Percentiles rank a stretch among this genome's conserved stretches.
Conservation (phyloP, 1,140 invertebrate genomes). For the Formica exsecta region DNA sequence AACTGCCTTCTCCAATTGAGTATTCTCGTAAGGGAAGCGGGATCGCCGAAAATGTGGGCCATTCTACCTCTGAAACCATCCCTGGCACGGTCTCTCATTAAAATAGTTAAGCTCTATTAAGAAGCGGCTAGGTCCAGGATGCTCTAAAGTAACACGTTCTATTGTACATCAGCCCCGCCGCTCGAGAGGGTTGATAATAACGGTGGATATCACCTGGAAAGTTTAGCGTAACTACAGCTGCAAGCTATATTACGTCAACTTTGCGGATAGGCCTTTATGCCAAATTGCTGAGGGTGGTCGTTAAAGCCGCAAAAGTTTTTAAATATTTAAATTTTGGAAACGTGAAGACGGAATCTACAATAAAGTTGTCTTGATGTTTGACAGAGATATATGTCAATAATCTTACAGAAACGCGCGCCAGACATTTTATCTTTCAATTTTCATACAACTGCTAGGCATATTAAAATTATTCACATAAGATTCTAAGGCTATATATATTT, state of each 20-base stretch:
- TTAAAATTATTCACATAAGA: neutral
- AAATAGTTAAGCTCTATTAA: conserved; percentile 80
- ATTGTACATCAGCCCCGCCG: conserved; percentile 71
- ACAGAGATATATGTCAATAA: conserved; percentile 1
- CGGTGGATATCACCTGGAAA: conserved; percentile 70
- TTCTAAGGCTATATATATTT: neutral
- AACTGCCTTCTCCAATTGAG: conserved; percentile 46
- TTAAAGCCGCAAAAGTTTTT: conserved; percentile 63
- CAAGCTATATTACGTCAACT: conserved; percentile 54
- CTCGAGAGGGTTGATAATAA: conserved; percentile 66
- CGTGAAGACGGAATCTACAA: neutral
- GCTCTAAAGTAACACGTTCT: conserved; percentile 68
- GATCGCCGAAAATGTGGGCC: conserved; percentile 58
- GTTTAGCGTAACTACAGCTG: conserved; percentile 68
- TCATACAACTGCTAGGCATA: neutral
- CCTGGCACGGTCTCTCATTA: conserved; percentile 75
- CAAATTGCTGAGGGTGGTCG: conserved; percentile 47
- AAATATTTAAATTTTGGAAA: conserved; percentile 53
- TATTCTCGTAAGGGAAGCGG: conserved; percentile 54
- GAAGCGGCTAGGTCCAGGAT: conserved; percentile 67
- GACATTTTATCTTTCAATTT: neutral
- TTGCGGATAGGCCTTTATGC: conserved; percentile 50
- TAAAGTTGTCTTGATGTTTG: neutral
- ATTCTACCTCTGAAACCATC: conserved; percentile 67
- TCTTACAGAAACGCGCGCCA: neutral